These are phyloP conservation scores for Prorops nasuta DNA, from an alignment of 1,140 invertebrate species.

Conservation along the genomic window DNA sequence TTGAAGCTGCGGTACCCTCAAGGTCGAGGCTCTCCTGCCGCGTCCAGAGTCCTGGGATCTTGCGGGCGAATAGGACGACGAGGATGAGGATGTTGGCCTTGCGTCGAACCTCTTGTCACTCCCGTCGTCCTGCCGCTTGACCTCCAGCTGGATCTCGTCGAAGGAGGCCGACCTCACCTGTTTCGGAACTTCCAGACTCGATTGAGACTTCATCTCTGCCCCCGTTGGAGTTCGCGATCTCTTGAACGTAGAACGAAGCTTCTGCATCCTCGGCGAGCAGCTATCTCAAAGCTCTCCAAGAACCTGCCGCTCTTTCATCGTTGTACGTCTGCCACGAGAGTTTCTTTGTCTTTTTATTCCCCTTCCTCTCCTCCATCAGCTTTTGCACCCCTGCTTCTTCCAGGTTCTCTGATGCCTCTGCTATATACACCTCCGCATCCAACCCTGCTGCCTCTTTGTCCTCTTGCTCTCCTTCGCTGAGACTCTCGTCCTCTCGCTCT, in stretches of 20 bases:
- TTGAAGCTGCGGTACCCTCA: slow-evolving; percentile 66
- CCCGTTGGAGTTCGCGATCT: slow-evolving; percentile 82
- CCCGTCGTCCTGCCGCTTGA: slow-evolving; percentile 58
- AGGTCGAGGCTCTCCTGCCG: slow-evolving; percentile 46
- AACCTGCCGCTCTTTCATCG: background rate
- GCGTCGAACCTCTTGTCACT: slow-evolving; percentile 1
- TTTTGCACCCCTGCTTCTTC: background rate
- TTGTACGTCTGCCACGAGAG: background rate
- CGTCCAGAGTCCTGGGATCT: slow-evolving; percentile 48
- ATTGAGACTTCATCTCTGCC: slow-evolving; percentile 86
- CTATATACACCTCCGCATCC: too few species aligned
- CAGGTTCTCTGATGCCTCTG: too few species aligned
- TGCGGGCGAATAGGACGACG: slow-evolving; percentile 46
- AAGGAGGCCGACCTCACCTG: slow-evolving; percentile 81
- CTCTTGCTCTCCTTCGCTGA: slow-evolving; percentile 6
- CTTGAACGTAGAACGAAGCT: slow-evolving; percentile 80
- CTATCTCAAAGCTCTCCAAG: slow-evolving; percentile 25
- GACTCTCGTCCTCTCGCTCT: slow-evolving; percentile 15
- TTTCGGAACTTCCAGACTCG: slow-evolving; percentile 83
- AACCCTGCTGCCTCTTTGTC: slow-evolving; percentile 28
- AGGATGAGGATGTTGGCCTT: slow-evolving; percentile 30
- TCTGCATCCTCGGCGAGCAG: slow-evolving; percentile 65
- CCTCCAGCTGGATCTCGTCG: slow-evolving; percentile 82
- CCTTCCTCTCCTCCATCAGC: background rate
- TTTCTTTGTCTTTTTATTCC: background rate